Evolutionary conservation across 2,797 vertebrate genomes (phyloP).

Genomic region (Sitta carolinensis): DNA sequence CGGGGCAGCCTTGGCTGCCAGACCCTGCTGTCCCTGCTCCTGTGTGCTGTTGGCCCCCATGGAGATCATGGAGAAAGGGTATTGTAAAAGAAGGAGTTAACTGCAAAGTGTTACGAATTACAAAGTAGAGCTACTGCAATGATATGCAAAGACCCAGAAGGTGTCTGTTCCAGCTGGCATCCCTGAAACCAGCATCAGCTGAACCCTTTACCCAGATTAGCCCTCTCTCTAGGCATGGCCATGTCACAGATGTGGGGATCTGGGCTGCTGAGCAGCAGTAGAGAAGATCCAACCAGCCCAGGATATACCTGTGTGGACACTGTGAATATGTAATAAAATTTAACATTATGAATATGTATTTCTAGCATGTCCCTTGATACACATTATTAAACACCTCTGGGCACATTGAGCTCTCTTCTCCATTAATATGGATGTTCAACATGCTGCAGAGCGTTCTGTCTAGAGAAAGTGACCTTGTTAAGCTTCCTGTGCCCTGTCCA

Average conservation of each 20-base stretch:
- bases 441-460: neutral
- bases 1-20: neutral
- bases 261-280: neutral
- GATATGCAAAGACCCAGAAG: neutral
- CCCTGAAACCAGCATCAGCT: neutral
- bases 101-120: neutral
- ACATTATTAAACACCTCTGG: neutral
- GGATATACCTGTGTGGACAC: too few species aligned
- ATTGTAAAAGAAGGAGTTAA: neutral
- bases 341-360: neutral
- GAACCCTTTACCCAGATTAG: too few species aligned
- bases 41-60: neutral
- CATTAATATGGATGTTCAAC: neutral
- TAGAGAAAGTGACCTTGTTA: neutral
- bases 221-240: neutral
- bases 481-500: neutral
- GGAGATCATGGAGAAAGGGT: neutral
- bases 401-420: neutral
- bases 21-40: accelerated
- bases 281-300: neutral
- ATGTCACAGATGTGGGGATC: neutral
- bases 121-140: neutral
- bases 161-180: neutral
- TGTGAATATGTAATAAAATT: neutral
- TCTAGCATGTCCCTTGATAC: neutral